Evolutionary conservation across 2,797 vertebrate genomes (phyloP), one percentile per base, ranked within the genome.

Genomic region (Sebastes oblongus): DNA sequence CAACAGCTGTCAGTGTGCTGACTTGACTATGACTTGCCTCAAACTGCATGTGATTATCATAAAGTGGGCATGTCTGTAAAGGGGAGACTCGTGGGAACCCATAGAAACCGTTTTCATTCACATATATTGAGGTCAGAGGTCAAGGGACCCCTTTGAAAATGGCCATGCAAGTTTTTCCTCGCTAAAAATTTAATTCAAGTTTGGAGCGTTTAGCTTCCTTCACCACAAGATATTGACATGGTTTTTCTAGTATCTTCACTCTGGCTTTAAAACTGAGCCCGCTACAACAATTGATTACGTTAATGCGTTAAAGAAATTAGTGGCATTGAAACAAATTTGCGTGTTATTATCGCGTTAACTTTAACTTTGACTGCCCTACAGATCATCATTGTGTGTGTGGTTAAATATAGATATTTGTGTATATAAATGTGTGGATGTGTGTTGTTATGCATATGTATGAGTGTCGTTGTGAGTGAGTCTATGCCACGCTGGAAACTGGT

Each of bases 401-500:
- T 62, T 68, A 66, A 67, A 72, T 55, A 58, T 11, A 34, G 27
- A 60, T 60, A 2, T 70, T 52, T 1, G 14, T 55, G 34, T 73
- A n/a, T 32, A 2, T 67, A 16, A 68, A 56, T 56, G 52, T 6
- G n/a, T 69, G 30, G 13, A 6, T 30, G 5, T 65, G 50, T 54
- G 61, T 73, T n/a, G 30, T 8, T 55, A 65, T 56, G 30, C 36
- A 30, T 76, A 27, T 75, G 34, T 62, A 14, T 42, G 10, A 18
- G 59, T 50, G 30, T 66, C 50, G 66, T 61, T 65, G 73, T 78
- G 22, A 25, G 18, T 32, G 22, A 36, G 70, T 83, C 18, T 75
- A 58, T 61, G 81, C 12, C 18, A 68, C 6, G 55, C 56, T 50
- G 60, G 68, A 83, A 73, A 78, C 84, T 87, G 75, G 54, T 85